Evolutionary conservation across 2,888 invertebrate genomes (phyloP), one percentile per base, ranked within the genome.

Genomic region (Orchesella flavescens): DNA sequence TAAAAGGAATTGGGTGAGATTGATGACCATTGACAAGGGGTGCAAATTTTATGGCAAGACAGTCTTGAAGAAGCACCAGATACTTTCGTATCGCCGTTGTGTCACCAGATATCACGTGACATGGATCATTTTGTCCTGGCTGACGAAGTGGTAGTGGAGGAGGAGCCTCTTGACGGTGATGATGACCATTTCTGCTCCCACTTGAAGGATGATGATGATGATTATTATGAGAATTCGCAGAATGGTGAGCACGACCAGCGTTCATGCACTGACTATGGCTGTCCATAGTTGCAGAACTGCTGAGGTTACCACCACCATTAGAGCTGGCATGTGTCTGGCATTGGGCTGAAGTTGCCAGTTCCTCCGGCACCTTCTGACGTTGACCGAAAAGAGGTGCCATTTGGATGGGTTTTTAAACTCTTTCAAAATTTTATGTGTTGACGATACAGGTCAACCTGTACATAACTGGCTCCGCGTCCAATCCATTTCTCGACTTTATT

Each of bases 31-130:
- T 69, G 69, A 80, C 85, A 65, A 84, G 83, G 73, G 87, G 85
- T 53, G 83, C 85, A 69, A 87, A 87, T 65, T 87, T 87, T 63
- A 87, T 85, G 74, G 86, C 86, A 19, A 87, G 53, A 46, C 81
- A 86, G 66, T 87, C 87, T n/a, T 86, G 85, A 46, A 87, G 82
- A n/a, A 87, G 77, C 23, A 87, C 86, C 68, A 86, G 44, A 69
- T 86, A 86, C 53, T 83, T 87, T 15, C 84, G 78, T 43, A 86
- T 46, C 21, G 69, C 49, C 10, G 59, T 61, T 10, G 76, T 46
- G 44, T 72, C 69, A 15, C 53, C 24, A 49, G 69, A 44, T n/a
- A n/a, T 19, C 4, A n/a, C 13, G 15, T 74, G 49, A 53, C 68
- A 57, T 24, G 59, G 17, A 24, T n/a, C 57, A 21, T 17, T 72